Percentiles rank a stretch among this genome's conserved stretches.
Evolutionary conservation across 2,113 vertebrate genomes (phyloP).

Genomic region (Scomber scombrus): DNA sequence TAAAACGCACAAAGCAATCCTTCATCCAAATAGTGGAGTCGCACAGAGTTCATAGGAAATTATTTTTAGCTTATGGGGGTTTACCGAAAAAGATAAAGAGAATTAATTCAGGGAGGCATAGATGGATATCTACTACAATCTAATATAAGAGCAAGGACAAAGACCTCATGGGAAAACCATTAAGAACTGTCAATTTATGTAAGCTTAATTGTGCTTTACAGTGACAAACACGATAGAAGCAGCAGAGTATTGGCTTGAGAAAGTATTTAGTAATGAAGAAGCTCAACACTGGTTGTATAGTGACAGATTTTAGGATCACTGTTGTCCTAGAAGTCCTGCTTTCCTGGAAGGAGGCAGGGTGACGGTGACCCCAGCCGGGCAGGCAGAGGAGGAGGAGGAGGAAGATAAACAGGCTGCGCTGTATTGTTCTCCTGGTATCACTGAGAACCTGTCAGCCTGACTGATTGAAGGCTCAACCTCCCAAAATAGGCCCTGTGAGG

Average conservation of each 20-base stretch:
- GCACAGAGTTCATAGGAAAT: slow-evolving; percentile 75
- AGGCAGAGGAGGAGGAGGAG: slow-evolving; percentile 47
- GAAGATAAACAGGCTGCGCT: slow-evolving; percentile 73
- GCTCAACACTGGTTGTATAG: background rate
- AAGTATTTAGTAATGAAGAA: slow-evolving; percentile 20
- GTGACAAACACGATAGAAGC: background rate
- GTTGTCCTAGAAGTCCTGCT: slow-evolving; percentile 53
- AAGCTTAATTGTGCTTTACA: background rate
- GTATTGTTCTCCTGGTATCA: slow-evolving; percentile 78
- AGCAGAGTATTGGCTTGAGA: background rate
- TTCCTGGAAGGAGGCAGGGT: slow-evolving; percentile 64
- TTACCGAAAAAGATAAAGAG: slow-evolving; percentile 28
- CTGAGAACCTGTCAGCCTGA: slow-evolving; percentile 69
- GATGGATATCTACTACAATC: slow-evolving; percentile 21
- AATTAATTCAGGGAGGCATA: slow-evolving; percentile 16
- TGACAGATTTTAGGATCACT: slow-evolving; percentile 28
- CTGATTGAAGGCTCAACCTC: slow-evolving; percentile 74
- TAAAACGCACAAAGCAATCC: slow-evolving; percentile 55
- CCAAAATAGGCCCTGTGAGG: slow-evolving; percentile 78
- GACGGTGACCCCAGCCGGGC: slow-evolving; percentile 50
- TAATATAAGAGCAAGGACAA: background rate
- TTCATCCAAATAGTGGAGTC: slow-evolving; percentile 66
- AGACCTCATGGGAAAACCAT: slow-evolving; percentile 35
- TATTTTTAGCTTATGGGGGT: slow-evolving; percentile 77
- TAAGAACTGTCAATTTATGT: slow-evolving; percentile 7